Evolutionary conservation across 2,797 vertebrate species (phyloP), one percentile per base, ranked within the genome.

Genomic region (Tachyglossus aculeatus): DNA sequence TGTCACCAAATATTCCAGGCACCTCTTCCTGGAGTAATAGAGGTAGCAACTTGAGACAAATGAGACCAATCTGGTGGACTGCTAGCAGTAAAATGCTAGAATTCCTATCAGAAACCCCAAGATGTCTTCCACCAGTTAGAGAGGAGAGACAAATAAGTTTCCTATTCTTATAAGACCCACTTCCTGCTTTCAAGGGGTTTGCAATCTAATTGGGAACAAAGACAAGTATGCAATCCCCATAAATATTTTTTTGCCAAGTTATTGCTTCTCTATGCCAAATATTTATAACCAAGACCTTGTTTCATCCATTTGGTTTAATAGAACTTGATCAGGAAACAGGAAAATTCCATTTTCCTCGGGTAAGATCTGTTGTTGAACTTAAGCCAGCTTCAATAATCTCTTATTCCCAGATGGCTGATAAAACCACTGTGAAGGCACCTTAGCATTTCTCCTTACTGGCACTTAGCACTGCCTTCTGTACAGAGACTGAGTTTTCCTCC

Each of bases 391-490:
- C 65, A 54, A 37, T 47, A 39, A 55, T 63, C 44, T 41, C 63
- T 25, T 64, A 13, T n/a, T 73, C n/a, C 25, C n/a, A 68, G 21
- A 51, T 32, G 67, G 32, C 38, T 37, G 44, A 54, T 67, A 71
- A 48, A 47, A 71, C 29, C 74, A 47, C 19, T 61, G 39, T 19
- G 43, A 41, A 65, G 19, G 54, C 54, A 27, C 34, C 36, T 48
- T 24, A 47, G 18, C n/a, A 40, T 47, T 71, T 62, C 52, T 38
- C 4, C 57, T 38, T 45, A 61, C 54, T 56, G 25, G 38, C 1
- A 39, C 41, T 61, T 62, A 33, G 21, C 45, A 71, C 61, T 33
- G 29, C 13, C 22, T 59, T 78, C 71, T 73, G 39, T 55, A 21
- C 15, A 60, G 14, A 78, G 43, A 32, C 63, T 44, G 40, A 69